phyloP scores from a whole-genome alignment of 2,113 vertebrate species.

The Colinus virginianus region DNA sequence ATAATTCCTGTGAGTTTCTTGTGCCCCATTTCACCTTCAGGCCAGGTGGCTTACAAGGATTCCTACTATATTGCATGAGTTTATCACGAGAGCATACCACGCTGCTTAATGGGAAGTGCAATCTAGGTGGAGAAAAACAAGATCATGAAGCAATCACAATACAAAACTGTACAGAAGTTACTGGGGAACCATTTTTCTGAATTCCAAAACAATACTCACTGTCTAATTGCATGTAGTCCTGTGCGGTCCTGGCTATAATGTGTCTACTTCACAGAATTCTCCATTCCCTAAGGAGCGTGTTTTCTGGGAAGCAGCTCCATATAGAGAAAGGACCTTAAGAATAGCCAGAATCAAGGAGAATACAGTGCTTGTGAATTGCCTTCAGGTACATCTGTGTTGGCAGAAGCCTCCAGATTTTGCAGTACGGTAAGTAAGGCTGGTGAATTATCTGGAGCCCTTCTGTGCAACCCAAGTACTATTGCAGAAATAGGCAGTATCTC shows the following conservation, averaged over 20 bases:
- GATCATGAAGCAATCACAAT: background rate
- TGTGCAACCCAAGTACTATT: background rate
- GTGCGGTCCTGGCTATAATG: background rate
- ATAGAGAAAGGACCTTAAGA: background rate
- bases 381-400: background rate
- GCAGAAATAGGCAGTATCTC: background rate
- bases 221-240: background rate
- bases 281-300: background rate
- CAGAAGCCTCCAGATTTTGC: background rate
- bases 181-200: background rate
- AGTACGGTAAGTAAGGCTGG: background rate
- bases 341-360: background rate
- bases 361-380: background rate
- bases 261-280: background rate
- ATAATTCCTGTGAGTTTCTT: background rate
- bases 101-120: background rate
- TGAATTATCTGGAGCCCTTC: background rate
- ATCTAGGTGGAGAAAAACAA: background rate
- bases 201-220: background rate
- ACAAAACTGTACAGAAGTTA: background rate
- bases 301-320: background rate
- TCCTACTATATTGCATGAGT: background rate
- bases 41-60: background rate
- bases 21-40: background rate
- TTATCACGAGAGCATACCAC: background rate